Base-by-base conservation (phyloP, 2,797 vertebrate species). In the Girardinus metallicus region DNA sequence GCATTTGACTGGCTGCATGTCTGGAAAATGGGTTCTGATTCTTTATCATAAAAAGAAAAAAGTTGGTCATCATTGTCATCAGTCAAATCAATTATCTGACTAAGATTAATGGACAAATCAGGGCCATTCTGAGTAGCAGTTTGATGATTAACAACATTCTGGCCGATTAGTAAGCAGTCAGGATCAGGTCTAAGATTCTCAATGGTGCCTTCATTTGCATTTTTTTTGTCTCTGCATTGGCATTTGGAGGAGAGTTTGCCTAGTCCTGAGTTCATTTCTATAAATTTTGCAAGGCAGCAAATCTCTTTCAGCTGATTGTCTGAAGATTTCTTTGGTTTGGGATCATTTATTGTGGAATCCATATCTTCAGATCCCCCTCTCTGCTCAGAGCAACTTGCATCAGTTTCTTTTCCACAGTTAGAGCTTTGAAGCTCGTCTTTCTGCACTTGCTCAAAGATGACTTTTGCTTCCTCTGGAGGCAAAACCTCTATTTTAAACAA, bases 241-340 rank as follows among this genome's bases (percentile, higher is more conserved):
- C 94, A 96, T 36, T 60, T 78, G 46, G 76, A 85, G 18, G 43
- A 75, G 9, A n/a, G 1, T 1, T 8, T 34, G 3, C 13, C 60
- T 77, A 75, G 34, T 36, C 86, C 87, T 13, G 11, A 60, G 70
- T 82, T 10, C 0, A 41, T 70, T 74, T 91, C 81, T 21, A 90
- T 53, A 88, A 87, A 94, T 68, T 43, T 87, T 29, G 47, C 26
- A 78, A 95, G 16, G 81, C 95, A 95, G 85, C 96, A 96, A 84
- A 91, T 3, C 23, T 81, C 11, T 6, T 90, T 29, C 31, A 88
- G 34, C 29, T 60, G 23, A 29, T 13, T 23, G 3, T 12, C 5
- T 1, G 43, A 1, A 1, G 31, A 13, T 0, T 46, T 68, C 12
- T 74, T 26, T 15, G 11, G 3, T 43, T 75, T 39, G 49, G 39